Percentiles rank a stretch among this genome's conserved stretches.
These are phyloP conservation scores for Microctenopoma steveboyesi DNA, from an alignment of 2,797 vertebrate species.

Conservation along the genomic window DNA sequence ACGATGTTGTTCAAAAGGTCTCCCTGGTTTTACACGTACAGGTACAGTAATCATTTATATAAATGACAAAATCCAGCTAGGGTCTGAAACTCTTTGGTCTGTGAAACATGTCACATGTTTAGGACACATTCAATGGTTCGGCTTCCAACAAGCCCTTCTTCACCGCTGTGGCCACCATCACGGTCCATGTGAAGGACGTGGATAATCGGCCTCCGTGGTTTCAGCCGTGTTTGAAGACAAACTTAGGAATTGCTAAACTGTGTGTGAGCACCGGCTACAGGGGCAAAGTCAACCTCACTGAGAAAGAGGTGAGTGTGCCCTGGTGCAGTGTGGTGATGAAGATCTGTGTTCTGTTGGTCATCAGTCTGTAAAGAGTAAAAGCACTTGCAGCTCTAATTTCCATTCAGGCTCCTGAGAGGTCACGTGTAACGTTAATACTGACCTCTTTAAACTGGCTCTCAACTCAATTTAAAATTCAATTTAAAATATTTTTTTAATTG, in stretches of 20 bases:
- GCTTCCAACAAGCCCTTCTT: slow-evolving; percentile 73
- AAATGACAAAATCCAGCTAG: accelerated
- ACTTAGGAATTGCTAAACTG: slow-evolving; percentile 75
- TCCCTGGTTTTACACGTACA: slow-evolving; percentile 81
- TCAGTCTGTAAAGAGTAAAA: too few relatives aligned
- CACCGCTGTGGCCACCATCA: slow-evolving; percentile 81
- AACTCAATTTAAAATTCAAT: too few relatives aligned
- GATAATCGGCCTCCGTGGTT: slow-evolving; percentile 87
- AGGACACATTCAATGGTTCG: slow-evolving; percentile 80
- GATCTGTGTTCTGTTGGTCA: too few relatives aligned
- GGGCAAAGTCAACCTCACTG: slow-evolving; percentile 83
- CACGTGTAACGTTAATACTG: too few relatives aligned
- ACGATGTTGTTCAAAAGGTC: slow-evolving; percentile 81
- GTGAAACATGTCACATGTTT: not conserved
- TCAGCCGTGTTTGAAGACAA: slow-evolving; percentile 81
- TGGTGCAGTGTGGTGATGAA: too few relatives aligned
- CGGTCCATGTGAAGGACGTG: slow-evolving; percentile 79
- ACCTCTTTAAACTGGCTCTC: too few relatives aligned
- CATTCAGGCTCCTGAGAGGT: too few relatives aligned
- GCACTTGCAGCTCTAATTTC: too few relatives aligned
- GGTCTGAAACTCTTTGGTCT: not conserved
- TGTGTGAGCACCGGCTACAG: slow-evolving; percentile 83
- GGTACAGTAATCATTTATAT: slow-evolving; percentile 54
- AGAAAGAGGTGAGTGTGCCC: slow-evolving; percentile 75
- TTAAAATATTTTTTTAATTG: too few relatives aligned